Percentiles rank a stretch among this genome's conserved stretches.
These are phyloP conservation scores for Brachyhypopomus occidentalis DNA, from an alignment of 2,113 vertebrate species.

Conservation along the genomic window DNA sequence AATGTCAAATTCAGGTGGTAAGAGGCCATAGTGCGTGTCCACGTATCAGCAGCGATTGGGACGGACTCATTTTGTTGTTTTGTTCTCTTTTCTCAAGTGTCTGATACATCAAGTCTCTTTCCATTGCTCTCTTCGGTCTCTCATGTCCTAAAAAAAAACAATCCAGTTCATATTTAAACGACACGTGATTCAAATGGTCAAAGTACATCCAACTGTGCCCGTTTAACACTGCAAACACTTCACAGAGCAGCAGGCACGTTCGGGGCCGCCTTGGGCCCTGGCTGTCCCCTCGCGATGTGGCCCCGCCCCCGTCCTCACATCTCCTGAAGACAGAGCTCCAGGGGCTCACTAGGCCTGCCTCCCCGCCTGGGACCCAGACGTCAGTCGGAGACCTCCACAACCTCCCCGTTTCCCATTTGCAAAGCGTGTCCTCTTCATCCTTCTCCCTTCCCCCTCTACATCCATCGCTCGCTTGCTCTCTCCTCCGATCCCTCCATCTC, in stretches of 20 bases:
- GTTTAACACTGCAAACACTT: background rate
- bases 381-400: background rate
- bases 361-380: background rate
- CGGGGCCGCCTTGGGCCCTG: background rate
- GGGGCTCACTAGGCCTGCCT: background rate
- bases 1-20: too few relatives aligned
- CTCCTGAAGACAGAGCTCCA: background rate
- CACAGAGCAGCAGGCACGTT: background rate
- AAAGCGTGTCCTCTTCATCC: slow-evolving; percentile 35
- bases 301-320: background rate
- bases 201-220: background rate
- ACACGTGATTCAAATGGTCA: too few relatives aligned
- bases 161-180: background rate
- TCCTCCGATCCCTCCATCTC: slow-evolving; percentile 24
- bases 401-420: background rate
- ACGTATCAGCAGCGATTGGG: too few relatives aligned
- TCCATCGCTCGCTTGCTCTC: slow-evolving; percentile 16
- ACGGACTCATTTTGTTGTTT: too few relatives aligned
- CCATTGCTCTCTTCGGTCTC: too few relatives aligned
- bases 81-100: too few relatives aligned
- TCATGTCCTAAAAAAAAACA: too few relatives aligned
- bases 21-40: too few relatives aligned
- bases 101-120: too few relatives aligned
- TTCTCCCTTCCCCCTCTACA: slow-evolving; percentile 19
- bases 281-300: background rate